A percentile compares a stretch with the other conserved stretches of the same genome.
phyloP scores from a whole-genome alignment of 2,888 invertebrate genomes.

The Orgyia antiqua region DNA sequence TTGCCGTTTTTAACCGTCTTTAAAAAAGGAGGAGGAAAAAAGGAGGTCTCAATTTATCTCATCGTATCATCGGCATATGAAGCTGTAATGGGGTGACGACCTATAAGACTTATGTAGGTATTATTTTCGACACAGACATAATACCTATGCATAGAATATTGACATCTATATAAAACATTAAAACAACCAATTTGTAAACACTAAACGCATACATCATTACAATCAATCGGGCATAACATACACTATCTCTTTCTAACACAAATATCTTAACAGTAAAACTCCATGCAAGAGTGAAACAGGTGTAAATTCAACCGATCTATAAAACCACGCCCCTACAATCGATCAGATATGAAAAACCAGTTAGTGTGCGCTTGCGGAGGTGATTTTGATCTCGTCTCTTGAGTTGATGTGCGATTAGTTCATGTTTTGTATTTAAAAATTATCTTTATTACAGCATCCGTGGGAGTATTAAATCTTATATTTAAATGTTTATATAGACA shows the following conservation, averaged over 20 bases:
- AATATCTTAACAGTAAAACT: slow-evolving; percentile 2
- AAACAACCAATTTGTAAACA: too few relatives aligned
- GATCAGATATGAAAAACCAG: slow-evolving; percentile 66
- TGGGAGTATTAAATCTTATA: slow-evolving; percentile 53
- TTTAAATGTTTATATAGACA: slow-evolving; percentile 48
- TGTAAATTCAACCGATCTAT: slow-evolving; percentile 35
- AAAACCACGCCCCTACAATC: slow-evolving; percentile 61
- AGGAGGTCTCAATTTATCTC: too few relatives aligned
- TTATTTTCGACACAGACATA: too few relatives aligned
- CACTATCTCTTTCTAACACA: slow-evolving; percentile 38
- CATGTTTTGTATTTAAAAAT: slow-evolving; percentile 59
- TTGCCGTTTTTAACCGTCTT: too few relatives aligned
- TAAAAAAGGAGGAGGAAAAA: too few relatives aligned
- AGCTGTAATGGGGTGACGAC: too few relatives aligned
- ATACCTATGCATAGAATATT: too few relatives aligned
- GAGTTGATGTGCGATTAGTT: slow-evolving; percentile 45
- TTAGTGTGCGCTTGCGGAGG: slow-evolving; percentile 44
- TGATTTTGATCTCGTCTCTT: slow-evolving; percentile 54
- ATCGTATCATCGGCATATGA: too few relatives aligned
- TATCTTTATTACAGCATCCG: slow-evolving; percentile 65
- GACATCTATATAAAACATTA: too few relatives aligned
- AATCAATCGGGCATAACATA: slow-evolving; percentile 54
- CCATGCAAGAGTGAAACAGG: slow-evolving; percentile 34
- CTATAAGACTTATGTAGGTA: too few relatives aligned
- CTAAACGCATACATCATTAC: too few relatives aligned